Evolutionary conservation across 2,888 invertebrate species (phyloP).

Genomic region (Lochmaea capreae): DNA sequence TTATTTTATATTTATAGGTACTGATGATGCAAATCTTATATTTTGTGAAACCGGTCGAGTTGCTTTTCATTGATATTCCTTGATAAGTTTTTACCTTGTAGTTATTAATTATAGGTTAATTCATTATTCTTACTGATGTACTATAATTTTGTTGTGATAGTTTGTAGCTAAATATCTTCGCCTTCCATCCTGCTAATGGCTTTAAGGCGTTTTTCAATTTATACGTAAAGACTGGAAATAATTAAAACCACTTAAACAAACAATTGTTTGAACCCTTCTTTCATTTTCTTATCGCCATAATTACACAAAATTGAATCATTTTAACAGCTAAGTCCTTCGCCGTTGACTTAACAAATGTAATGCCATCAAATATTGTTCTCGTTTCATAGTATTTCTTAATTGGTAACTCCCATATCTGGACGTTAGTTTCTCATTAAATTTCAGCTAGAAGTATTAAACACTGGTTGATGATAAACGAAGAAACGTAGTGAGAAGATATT

Average conservation of each 20-base stretch:
- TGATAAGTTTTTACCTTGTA: too few species aligned
- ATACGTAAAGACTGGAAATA: constrained; percentile 18
- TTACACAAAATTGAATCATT: constrained; percentile 46
- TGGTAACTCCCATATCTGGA: constrained; percentile 55
- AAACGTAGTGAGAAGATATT: not conserved
- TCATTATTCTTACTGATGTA: too few species aligned
- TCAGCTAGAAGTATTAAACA: not conserved
- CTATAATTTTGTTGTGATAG: too few species aligned
- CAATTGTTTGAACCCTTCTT: constrained; percentile 33
- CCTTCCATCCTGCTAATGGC: constrained; percentile 10
- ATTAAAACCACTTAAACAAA: constrained; percentile 36
- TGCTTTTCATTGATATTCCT: too few species aligned
- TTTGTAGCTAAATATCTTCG: not conserved
- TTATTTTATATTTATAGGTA: too few species aligned
- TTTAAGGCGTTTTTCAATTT: constrained; percentile 34
- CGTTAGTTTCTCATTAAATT: constrained; percentile 30
- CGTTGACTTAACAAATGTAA: constrained; percentile 32
- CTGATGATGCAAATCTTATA: too few species aligned
- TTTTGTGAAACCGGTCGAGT: too few species aligned
- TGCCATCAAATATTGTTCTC: constrained; percentile 29
- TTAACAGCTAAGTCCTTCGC: constrained; percentile 38
- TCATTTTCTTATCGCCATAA: constrained; percentile 41
- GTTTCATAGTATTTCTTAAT: constrained; percentile 43
- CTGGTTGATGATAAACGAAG: not conserved
- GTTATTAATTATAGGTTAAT: too few species aligned